A percentile compares a stretch with the other conserved stretches of the same genome.
Evolutionary conservation across 1,140 invertebrate genomes (phyloP).

Genomic region (Copidosoma floridanum): DNA sequence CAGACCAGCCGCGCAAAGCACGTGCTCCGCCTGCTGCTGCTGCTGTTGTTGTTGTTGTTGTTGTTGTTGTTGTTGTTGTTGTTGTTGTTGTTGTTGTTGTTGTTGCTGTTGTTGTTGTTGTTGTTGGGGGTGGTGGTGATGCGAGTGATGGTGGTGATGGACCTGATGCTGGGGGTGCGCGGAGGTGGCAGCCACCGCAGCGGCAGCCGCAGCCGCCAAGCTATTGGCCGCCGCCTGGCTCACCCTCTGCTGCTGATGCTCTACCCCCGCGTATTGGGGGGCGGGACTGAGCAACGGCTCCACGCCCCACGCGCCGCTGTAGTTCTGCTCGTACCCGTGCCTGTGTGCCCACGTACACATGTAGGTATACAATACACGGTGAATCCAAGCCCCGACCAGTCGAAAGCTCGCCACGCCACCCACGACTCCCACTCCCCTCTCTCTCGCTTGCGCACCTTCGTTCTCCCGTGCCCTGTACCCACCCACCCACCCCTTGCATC

Average conservation of each 20-base stretch:
- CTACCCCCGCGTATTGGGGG: conserved; percentile 53
- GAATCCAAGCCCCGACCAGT: too few relatives aligned
- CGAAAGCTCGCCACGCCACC: too few relatives aligned
- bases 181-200: conserved; percentile 33
- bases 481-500: too few relatives aligned
- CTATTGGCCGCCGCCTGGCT: conserved; percentile 52
- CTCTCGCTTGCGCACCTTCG: too few relatives aligned
- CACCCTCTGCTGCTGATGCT: conserved; percentile 51
- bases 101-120: conserved; percentile 31
- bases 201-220: conserved; percentile 32
- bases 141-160: conserved; percentile 29
- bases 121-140: conserved; percentile 37
- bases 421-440: too few relatives aligned
- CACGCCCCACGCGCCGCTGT: conserved; percentile 53
- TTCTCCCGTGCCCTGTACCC: too few relatives aligned
- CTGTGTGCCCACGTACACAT: neutral
- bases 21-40: conserved; percentile 33
- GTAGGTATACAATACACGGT: too few relatives aligned
- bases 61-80: conserved; percentile 36
- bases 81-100: conserved; percentile 44
- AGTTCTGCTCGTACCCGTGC: conserved; percentile 52
- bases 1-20: conserved; percentile 33
- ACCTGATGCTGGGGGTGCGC: conserved; percentile 36
- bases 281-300: conserved; percentile 55
- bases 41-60: conserved; percentile 20